Percentiles rank a stretch among this genome's conserved stretches.
Evolutionary conservation across 2,113 vertebrate species (phyloP).

Genomic region (Hippoglossus stenolepis): DNA sequence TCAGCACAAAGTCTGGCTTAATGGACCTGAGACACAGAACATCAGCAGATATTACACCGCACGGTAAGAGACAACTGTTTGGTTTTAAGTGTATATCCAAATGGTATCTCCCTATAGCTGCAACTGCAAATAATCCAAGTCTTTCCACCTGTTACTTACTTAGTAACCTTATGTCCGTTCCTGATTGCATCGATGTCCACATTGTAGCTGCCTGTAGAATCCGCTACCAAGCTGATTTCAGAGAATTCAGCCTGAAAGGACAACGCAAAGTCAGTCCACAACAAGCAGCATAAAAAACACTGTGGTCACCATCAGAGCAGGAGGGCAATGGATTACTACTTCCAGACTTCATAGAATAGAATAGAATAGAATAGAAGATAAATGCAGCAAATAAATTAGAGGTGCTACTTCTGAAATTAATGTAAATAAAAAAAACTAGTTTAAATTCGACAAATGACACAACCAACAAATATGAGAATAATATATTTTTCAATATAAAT

Average conservation of each 20-base stretch:
- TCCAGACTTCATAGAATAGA: neutral
- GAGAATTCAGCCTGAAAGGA: conserved; percentile 88
- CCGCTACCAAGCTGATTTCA: conserved; percentile 90
- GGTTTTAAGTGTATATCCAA: too few species aligned
- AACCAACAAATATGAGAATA: too few species aligned
- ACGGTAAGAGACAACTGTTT: neutral
- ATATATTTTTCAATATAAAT: too few species aligned
- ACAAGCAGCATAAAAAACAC: conserved; percentile 6
- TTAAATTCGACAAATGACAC: too few species aligned
- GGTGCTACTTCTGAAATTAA: too few species aligned
- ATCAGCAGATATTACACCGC: conserved; percentile 32
- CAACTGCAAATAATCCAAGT: neutral
- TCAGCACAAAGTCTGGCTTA: conserved; percentile 92
- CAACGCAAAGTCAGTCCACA: conserved; percentile 2
- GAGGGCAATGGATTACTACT: neutral
- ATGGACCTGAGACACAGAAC: conserved; percentile 82
- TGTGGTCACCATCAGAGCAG: neutral
- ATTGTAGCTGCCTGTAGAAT: conserved; percentile 86
- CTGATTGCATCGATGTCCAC: conserved; percentile 89
- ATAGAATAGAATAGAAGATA: neutral
- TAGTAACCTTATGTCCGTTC: conserved; percentile 87
- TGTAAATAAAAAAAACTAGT: too few species aligned
- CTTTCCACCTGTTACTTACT: conserved; percentile 78
- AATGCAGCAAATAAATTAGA: too few species aligned
- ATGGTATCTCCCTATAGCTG: too few species aligned